These are phyloP conservation scores for Mormyrus iriodes DNA, from an alignment of 2,113 vertebrate genomes.

Conservation along the genomic window DNA sequence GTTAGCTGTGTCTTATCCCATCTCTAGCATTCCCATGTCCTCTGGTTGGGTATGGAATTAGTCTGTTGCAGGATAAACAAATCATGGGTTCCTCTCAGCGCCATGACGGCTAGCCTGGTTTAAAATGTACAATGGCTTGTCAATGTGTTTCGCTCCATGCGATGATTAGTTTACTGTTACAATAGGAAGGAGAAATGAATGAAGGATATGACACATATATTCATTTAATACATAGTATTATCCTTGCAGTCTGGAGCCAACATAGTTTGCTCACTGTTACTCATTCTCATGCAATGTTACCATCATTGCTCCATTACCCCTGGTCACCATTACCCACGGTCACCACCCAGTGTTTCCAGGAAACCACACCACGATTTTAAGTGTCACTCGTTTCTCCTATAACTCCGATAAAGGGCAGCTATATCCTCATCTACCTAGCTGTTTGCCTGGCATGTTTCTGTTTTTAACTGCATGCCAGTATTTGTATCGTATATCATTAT, in stretches of 20 bases:
- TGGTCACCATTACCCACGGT: not conserved
- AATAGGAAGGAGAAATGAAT: not conserved
- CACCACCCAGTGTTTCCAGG: not conserved
- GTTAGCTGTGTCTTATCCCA: not conserved
- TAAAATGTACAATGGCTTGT: not conserved
- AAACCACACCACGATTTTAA: not conserved
- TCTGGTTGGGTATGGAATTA: conserved; percentile 3
- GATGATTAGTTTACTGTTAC: not conserved
- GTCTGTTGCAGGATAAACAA: not conserved
- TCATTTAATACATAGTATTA: not conserved
- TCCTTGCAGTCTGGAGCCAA: not conserved
- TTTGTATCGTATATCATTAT: not conserved
- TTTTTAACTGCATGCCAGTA: not conserved
- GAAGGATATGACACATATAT: not conserved
- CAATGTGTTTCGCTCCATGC: not conserved
- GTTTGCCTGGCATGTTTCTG: not conserved
- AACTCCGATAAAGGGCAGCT: not conserved
- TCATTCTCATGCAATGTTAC: not conserved
- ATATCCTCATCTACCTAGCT: not conserved
- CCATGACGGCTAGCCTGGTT: not conserved
- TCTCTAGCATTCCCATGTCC: not conserved
- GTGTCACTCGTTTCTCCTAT: not conserved
- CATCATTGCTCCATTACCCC: not conserved
- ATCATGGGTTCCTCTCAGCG: not conserved
- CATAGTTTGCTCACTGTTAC: not conserved